Evolutionary conservation across 2,888 invertebrate genomes (phyloP).

Genomic region (Cryptus armator): DNA sequence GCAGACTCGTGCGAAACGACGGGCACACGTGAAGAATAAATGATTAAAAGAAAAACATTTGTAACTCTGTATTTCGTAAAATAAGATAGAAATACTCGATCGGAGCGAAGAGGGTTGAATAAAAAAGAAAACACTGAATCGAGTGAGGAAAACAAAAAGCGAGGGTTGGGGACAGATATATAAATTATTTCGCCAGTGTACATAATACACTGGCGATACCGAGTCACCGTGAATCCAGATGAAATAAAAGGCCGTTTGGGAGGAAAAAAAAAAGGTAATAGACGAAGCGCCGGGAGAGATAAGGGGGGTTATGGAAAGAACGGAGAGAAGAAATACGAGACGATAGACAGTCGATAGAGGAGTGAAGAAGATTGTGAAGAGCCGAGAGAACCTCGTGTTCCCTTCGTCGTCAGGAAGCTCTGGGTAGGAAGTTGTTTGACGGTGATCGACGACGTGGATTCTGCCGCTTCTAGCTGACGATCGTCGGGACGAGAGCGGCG

Average conservation of each 20-base stretch:
- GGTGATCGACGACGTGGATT: slow-evolving; percentile 66
- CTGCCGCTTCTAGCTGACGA: slow-evolving; percentile 45
- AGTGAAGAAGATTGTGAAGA: slow-evolving; percentile 21
- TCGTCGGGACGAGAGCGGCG: slow-evolving; percentile 29
- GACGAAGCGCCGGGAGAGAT: neutral
- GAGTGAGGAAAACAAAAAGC: slow-evolving; percentile 11
- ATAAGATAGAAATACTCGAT: neutral
- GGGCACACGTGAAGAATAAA: neutral
- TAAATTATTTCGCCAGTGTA: slow-evolving; percentile 15
- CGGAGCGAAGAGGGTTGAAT: slow-evolving; percentile 12
- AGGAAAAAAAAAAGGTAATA: neutral
- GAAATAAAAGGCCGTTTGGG: neutral
- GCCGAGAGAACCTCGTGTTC: slow-evolving; percentile 61
- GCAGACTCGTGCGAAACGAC: neutral
- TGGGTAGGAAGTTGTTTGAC: slow-evolving; percentile 56
- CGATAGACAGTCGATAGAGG: neutral
- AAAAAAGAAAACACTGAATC: slow-evolving; percentile 11
- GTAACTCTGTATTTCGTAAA: neutral
- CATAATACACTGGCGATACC: neutral
- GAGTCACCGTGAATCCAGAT: neutral
- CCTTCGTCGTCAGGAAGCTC: slow-evolving; percentile 47
- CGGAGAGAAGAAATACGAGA: neutral
- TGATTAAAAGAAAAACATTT: neutral
- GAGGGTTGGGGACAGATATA: slow-evolving; percentile 4
- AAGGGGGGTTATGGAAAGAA: neutral